Conservation (phyloP, 1,140 invertebrate genomes). For the Drosophila biarmipes region DNA sequence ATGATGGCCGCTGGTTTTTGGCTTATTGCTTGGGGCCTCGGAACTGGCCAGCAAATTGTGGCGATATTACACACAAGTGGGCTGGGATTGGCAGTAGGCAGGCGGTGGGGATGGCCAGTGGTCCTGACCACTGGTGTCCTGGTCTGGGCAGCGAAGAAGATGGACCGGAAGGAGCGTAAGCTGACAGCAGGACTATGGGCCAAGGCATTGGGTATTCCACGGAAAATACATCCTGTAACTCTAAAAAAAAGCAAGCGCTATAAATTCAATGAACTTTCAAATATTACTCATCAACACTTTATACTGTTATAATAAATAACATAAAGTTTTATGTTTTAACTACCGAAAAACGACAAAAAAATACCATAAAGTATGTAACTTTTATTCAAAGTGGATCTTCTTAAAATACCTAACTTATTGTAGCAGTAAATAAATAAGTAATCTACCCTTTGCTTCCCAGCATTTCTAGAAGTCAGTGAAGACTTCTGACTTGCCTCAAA, state of each 20-base stretch:
- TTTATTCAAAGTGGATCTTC: too few relatives aligned
- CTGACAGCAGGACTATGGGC: constrained; percentile 2
- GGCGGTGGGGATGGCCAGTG: not conserved
- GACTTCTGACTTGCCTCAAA: constrained; percentile 39
- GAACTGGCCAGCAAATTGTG: constrained; percentile 32
- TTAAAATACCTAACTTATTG: too few relatives aligned
- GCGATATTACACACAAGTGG: constrained; percentile 24
- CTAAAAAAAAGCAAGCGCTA: too few relatives aligned
- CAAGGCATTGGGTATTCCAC: not conserved
- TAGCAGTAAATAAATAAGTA: too few relatives aligned
- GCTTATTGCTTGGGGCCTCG: constrained; percentile 25
- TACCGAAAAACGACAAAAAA: too few relatives aligned
- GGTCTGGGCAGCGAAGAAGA: constrained; percentile 6
- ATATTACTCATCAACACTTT: not conserved
- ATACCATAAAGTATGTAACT: too few relatives aligned
- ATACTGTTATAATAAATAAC: too few relatives aligned
- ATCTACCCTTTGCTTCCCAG: constrained; percentile 3
- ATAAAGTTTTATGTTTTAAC: too few relatives aligned
- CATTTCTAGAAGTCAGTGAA: constrained; percentile 3
- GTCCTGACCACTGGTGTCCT: constrained; percentile 13
- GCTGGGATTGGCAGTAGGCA: not conserved
- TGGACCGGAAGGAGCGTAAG: constrained; percentile 17
- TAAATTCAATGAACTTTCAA: not conserved
- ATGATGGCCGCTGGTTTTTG: constrained; percentile 19
- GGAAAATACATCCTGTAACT: not conserved